Conservation (phyloP, 2,113 vertebrate species). For the Catharus bicknelli region DNA sequence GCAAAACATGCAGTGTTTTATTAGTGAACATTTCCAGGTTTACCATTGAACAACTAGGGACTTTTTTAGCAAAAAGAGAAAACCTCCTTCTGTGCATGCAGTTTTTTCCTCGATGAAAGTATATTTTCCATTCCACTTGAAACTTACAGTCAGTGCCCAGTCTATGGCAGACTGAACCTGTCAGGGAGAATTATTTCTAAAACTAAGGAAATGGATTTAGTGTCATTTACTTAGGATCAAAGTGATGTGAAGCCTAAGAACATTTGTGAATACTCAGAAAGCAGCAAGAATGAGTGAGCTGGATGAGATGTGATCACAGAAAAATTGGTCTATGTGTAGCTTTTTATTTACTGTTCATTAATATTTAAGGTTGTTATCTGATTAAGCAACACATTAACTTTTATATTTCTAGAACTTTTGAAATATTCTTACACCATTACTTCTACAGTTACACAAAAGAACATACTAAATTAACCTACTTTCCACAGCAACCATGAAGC, state of each 20-base stretch:
- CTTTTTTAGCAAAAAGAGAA: background rate
- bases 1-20: background rate
- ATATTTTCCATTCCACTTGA: conserved; percentile 23
- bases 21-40: background rate
- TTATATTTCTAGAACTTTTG: background rate
- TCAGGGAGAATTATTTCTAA: conserved; percentile 21
- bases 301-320: background rate
- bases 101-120: background rate
- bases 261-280: background rate
- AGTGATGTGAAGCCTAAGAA: background rate
- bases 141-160: background rate
- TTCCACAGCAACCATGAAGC: background rate
- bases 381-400: background rate
- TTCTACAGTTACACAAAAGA: background rate
- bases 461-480: background rate
- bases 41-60: background rate
- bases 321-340: background rate
- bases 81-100: background rate
- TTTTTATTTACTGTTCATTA: background rate
- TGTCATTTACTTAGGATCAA: background rate
- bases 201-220: conserved; percentile 16
- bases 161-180: background rate
- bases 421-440: background rate
- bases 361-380: background rate
- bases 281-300: background rate